Evolutionary conservation across 2,797 vertebrate genomes (phyloP).

Genomic region (Danio tinwini): DNA sequence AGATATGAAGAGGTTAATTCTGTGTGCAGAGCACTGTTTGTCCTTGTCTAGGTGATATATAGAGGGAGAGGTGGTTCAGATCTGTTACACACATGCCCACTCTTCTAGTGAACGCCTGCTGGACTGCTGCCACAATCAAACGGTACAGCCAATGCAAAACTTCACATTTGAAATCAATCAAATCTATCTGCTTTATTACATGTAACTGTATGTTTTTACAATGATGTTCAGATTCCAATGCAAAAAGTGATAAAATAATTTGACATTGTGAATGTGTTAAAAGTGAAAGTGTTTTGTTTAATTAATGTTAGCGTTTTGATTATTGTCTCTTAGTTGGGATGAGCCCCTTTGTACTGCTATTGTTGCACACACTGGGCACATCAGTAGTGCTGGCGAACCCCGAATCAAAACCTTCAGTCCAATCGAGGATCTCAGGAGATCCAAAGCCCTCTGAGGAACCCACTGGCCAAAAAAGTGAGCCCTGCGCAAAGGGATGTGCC

Average conservation of each 20-base stretch:
- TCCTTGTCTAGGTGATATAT: conserved; percentile 51
- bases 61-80: conserved; percentile 68
- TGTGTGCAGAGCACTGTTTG: conserved; percentile 60
- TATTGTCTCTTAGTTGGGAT: conserved; percentile 71
- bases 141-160: background rate
- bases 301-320: conserved; percentile 5
- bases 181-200: background rate
- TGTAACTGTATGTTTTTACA: background rate
- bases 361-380: conserved; percentile 73
- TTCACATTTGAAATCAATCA: background rate
- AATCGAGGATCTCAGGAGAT: conserved; percentile 44
- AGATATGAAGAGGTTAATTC: conserved; percentile 77
- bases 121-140: conserved; percentile 47
- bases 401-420: conserved; percentile 66
- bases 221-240: background rate
- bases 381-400: conserved; percentile 72
- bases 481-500: conserved; percentile 84
- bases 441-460: conserved; percentile 68
- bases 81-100: conserved; percentile 72
- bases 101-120: conserved; percentile 67
- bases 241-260: background rate
- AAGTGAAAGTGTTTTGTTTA: background rate
- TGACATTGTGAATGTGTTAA: background rate
- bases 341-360: conserved; percentile 72
- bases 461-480: conserved; percentile 47